A percentile compares a stretch with the other conserved stretches of the same genome.
Evolutionary conservation across 2,113 vertebrate genomes (phyloP).

Genomic region (Rhinolophus ferrumequinum): DNA sequence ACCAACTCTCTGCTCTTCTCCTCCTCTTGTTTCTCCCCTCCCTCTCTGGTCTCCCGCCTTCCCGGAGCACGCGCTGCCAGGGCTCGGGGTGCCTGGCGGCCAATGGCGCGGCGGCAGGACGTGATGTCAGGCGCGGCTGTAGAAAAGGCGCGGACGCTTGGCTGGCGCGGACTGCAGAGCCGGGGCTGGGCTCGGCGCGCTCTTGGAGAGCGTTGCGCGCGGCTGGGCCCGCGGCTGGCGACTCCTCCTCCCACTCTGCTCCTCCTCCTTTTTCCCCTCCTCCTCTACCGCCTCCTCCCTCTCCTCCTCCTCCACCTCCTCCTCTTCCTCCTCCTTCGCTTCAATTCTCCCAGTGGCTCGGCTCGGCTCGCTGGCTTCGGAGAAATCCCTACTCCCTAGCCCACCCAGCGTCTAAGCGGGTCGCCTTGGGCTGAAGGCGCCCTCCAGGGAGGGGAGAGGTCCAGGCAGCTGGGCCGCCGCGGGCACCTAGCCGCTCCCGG

Average conservation of each 20-base stretch:
- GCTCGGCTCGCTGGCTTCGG: slow-evolving; percentile 74
- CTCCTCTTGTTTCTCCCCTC: slow-evolving; percentile 71
- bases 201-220: slow-evolving; percentile 87
- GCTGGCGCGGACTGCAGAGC: slow-evolving; percentile 90
- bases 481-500: slow-evolving; percentile 69
- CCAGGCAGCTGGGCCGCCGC: slow-evolving; percentile 58
- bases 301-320: slow-evolving; percentile 80
- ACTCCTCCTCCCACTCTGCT: slow-evolving; percentile 79
- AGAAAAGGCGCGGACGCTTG: slow-evolving; percentile 97
- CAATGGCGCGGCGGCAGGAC: slow-evolving; percentile 91
- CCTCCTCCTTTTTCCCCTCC: slow-evolving; percentile 74
- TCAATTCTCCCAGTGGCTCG: slow-evolving; percentile 78
- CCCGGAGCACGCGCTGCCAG: slow-evolving; percentile 84
- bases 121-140: slow-evolving; percentile 94
- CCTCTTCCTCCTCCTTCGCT: slow-evolving; percentile 63
- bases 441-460: slow-evolving; percentile 63
- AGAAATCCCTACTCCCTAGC: slow-evolving; percentile 63
- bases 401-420: slow-evolving; percentile 62
- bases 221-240: slow-evolving; percentile 84
- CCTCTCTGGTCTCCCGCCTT: slow-evolving; percentile 78
- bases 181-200: slow-evolving; percentile 84
- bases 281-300: background rate
- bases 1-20: slow-evolving; percentile 48
- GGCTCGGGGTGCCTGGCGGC: slow-evolving; percentile 86
- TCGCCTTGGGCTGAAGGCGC: slow-evolving; percentile 61